Evolutionary conservation across 2,797 vertebrate species (phyloP).

Genomic region (Oreochromis mossambicus): DNA sequence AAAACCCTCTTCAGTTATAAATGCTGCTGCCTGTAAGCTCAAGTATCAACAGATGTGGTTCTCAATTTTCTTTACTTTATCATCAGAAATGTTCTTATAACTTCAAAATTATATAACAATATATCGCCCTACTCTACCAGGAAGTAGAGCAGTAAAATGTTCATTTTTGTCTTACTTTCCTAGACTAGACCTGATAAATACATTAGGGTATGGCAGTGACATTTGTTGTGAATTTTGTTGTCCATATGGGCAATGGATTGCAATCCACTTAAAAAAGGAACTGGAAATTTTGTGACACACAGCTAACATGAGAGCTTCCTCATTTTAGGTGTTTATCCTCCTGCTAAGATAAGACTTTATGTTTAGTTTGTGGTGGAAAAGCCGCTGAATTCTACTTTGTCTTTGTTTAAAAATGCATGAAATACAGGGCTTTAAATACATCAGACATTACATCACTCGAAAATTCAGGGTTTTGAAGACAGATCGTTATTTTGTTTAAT

Average conservation of each 20-base stretch:
- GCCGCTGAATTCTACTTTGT: background rate
- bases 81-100: background rate
- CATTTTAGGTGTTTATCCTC: background rate
- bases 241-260: background rate
- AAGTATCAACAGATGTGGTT: background rate
- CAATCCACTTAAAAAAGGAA: background rate
- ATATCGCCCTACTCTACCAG: background rate
- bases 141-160: rapidly evolving
- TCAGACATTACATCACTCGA: background rate
- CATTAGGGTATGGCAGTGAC: rapidly evolving
- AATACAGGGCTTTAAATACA: background rate
- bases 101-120: rapidly evolving
- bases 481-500: background rate
- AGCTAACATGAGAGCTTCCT: background rate
- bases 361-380: background rate
- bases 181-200: background rate
- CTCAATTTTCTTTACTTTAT: background rate
- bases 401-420: background rate
- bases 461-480: background rate
- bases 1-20: background rate
- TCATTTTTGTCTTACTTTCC: background rate
- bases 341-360: background rate
- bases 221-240: background rate
- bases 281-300: background rate
- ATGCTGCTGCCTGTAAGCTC: background rate